Evolutionary conservation across 2,888 invertebrate species (phyloP).

Genomic region (Xestia xanthographa): DNA sequence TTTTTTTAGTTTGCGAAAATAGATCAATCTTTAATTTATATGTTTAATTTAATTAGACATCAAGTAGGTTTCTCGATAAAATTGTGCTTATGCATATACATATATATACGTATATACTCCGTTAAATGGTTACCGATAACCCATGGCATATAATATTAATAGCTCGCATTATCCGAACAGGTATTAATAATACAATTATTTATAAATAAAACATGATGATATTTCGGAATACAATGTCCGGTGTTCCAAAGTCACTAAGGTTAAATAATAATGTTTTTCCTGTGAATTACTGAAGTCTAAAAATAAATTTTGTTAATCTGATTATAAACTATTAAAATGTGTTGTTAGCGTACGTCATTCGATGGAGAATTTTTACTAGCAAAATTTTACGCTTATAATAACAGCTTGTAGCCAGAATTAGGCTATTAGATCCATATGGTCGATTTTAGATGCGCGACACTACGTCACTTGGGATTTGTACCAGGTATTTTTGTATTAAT

Average conservation of each 20-base stretch:
- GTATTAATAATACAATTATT: constrained; percentile 13
- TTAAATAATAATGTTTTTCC: constrained; percentile 42
- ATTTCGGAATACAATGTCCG: constrained; percentile 17
- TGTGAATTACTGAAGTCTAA: constrained; percentile 30
- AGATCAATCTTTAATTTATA: not conserved
- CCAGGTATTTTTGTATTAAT: constrained; percentile 2
- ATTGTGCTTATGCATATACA: too few relatives aligned
- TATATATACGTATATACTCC: too few relatives aligned
- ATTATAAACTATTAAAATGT: constrained; percentile 24
- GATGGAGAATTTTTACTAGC: constrained; percentile 35
- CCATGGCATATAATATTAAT: not conserved
- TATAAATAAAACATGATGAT: constrained; percentile 20
- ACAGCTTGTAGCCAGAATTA: constrained; percentile 14
- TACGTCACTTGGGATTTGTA: constrained; percentile 7
- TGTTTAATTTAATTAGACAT: not conserved
- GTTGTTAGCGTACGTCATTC: constrained; percentile 41
- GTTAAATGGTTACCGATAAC: not conserved
- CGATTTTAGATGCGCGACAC: not conserved
- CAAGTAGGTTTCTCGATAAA: not conserved
- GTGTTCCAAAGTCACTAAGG: constrained; percentile 37
- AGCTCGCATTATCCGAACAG: constrained; percentile 49
- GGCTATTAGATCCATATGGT: constrained; percentile 13
- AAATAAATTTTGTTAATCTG: constrained; percentile 32
- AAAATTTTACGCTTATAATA: not conserved
- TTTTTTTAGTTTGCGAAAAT: not conserved